Percentiles rank a stretch among this genome's conserved stretches.
Conservation (phyloP, 2,888 invertebrate genomes). For the Molanna angustata region DNA sequence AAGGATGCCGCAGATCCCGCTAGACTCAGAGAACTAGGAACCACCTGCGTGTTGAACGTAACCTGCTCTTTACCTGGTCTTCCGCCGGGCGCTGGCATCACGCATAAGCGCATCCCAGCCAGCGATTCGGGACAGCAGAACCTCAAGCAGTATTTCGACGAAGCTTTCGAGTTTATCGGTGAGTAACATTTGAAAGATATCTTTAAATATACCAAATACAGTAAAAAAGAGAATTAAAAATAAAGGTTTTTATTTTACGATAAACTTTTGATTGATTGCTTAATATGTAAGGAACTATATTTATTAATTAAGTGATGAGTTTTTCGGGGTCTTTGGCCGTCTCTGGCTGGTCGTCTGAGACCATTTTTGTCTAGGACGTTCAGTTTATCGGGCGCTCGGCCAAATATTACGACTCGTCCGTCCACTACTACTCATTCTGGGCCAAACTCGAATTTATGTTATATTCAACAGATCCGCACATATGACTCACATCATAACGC, state of each 20-base stretch:
- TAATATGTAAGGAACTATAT: background rate
- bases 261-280: background rate
- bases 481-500: too few relatives aligned
- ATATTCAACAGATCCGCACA: too few relatives aligned
- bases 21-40: constrained; percentile 62
- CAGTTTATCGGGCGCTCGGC: constrained; percentile 27
- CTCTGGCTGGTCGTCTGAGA: constrained; percentile 13
- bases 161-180: constrained; percentile 85
- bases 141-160: constrained; percentile 84
- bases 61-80: constrained; percentile 73
- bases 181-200: too few relatives aligned
- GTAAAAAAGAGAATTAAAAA: background rate
- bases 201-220: too few relatives aligned
- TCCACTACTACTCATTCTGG: too few relatives aligned
- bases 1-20: constrained; percentile 72
- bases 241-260: background rate
- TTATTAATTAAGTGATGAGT: too few relatives aligned
- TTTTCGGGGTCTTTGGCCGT: constrained; percentile 22
- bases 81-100: constrained; percentile 63
- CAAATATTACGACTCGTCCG: too few relatives aligned
- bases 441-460: too few relatives aligned
- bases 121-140: constrained; percentile 82
- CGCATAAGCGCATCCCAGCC: constrained; percentile 62
- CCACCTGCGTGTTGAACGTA: constrained; percentile 78
- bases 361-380: constrained; percentile 28